Conservation (phyloP, 2,888 invertebrate genomes). For the Ommatoiulus sabulosus region DNA sequence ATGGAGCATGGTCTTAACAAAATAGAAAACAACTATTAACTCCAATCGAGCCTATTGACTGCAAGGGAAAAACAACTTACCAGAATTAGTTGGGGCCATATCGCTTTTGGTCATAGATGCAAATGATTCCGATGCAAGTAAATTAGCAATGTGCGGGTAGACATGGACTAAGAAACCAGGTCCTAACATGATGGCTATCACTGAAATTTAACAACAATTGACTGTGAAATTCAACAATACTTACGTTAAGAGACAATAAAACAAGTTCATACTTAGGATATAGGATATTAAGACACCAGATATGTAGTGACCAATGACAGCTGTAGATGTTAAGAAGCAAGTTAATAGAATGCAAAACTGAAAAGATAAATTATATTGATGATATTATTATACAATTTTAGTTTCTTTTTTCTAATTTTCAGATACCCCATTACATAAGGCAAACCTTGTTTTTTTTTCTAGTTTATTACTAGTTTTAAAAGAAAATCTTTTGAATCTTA, state of each 20-base stretch:
- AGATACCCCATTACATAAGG: background rate
- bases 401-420: too few relatives aligned
- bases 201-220: slow-evolving; percentile 64
- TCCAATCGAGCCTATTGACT: too few relatives aligned
- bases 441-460: background rate
- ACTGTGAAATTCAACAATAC: slow-evolving; percentile 63
- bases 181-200: slow-evolving; percentile 65
- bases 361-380: slow-evolving; percentile 59
- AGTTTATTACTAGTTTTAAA: background rate
- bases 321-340: slow-evolving; percentile 63
- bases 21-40: background rate
- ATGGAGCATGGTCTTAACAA: background rate
- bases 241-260: background rate
- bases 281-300: slow-evolving; percentile 66
- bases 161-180: slow-evolving; percentile 65
- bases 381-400: too few relatives aligned
- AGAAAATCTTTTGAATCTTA: background rate
- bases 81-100: background rate
- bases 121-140: background rate
- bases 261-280: slow-evolving; percentile 64
- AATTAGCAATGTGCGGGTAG: slow-evolving; percentile 58
- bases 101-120: background rate
- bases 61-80: background rate
- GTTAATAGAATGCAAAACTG: slow-evolving; percentile 66
- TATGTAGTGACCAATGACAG: slow-evolving; percentile 65